Evolutionary conservation across 2,113 vertebrate species (phyloP).

Genomic region (Upupa epops): DNA sequence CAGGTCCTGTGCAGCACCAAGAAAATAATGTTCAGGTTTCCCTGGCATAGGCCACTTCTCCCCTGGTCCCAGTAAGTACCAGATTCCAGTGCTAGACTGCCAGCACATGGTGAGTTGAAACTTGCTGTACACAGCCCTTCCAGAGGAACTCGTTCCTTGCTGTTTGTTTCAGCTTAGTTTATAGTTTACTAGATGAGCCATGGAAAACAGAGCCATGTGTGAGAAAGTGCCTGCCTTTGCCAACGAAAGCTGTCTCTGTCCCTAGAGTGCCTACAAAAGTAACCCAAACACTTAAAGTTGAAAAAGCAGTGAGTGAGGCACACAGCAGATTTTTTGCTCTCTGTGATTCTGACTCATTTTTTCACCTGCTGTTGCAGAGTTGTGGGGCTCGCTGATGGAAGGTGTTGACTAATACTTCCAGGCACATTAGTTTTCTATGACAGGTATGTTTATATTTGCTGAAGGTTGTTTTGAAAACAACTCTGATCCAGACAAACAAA

Average conservation of each 20-base stretch:
- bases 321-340: background rate
- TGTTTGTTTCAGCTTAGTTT: background rate
- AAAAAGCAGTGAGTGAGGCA: background rate
- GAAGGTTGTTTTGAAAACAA: background rate
- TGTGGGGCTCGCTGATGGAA: background rate
- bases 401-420: background rate
- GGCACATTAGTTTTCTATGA: background rate
- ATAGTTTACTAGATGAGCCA: conserved; percentile 19
- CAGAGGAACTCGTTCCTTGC: background rate
- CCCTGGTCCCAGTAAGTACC: background rate
- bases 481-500: background rate
- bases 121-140: rapidly evolving
- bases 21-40: too few species aligned
- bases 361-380: background rate
- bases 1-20: too few species aligned
- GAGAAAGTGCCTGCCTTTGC: conserved; percentile 40
- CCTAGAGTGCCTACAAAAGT: conserved; percentile 40
- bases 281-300: conserved; percentile 1
- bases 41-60: background rate
- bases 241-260: conserved; percentile 43
- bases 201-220: background rate
- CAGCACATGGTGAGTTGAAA: background rate
- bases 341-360: background rate
- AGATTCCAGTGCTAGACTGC: background rate
- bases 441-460: background rate